A percentile compares a stretch with the other conserved stretches of the same genome.
Evolutionary conservation across 1,140 invertebrate species (phyloP).

Genomic region (Eulimnadia texana): DNA sequence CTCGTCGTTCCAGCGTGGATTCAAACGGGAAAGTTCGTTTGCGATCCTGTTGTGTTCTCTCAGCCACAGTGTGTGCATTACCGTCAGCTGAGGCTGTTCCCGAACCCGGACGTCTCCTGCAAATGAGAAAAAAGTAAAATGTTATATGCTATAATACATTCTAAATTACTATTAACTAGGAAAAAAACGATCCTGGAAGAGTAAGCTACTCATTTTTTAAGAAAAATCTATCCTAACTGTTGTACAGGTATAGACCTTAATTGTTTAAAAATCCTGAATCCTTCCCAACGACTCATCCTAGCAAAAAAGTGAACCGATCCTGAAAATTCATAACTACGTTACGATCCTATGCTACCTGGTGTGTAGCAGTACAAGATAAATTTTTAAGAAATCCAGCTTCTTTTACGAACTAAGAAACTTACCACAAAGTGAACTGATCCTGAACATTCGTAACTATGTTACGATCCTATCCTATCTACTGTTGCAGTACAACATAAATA

Average conservation of each 20-base stretch:
- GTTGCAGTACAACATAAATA: too few relatives aligned
- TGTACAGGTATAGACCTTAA: too few relatives aligned
- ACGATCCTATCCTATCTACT: conserved; percentile 30
- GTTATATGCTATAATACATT: not conserved
- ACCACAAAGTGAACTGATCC: conserved; percentile 23
- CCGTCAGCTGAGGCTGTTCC: conserved; percentile 64
- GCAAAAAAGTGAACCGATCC: conserved; percentile 23
- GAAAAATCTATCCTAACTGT: conserved; percentile 20
- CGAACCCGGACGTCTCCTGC: conserved; percentile 75
- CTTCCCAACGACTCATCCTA: too few relatives aligned
- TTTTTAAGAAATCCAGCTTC: too few relatives aligned
- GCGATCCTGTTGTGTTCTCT: conserved; percentile 84
- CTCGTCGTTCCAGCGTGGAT: conserved; percentile 77
- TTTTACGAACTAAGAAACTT: too few relatives aligned
- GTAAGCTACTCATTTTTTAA: conserved; percentile 1
- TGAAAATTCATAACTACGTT: conserved; percentile 31
- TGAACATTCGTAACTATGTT: conserved; percentile 31
- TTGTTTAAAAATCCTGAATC: too few relatives aligned
- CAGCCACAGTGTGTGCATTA: conserved; percentile 66
- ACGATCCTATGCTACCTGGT: conserved; percentile 30
- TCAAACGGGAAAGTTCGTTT: conserved; percentile 46
- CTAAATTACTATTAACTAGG: not conserved
- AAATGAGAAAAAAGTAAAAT: conserved; percentile 21
- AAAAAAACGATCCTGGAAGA: not conserved
- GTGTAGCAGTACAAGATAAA: too few relatives aligned